A percentile compares a stretch with the other conserved stretches of the same genome.
These are phyloP conservation scores for Diorhabda elongata DNA, from an alignment of 1,140 invertebrate genomes.

Conservation along the genomic window DNA sequence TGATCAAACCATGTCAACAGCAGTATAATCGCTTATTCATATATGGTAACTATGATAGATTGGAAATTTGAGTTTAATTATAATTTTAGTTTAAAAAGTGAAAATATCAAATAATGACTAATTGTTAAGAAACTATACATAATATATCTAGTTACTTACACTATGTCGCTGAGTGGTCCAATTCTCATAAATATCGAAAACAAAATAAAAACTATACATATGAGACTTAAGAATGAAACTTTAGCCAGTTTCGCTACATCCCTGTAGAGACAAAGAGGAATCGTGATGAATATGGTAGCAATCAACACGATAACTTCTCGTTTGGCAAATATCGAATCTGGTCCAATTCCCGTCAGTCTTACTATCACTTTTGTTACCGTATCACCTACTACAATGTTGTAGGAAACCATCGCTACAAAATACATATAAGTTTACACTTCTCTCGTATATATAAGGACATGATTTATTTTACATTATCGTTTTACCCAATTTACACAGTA, in stretches of 20 bases:
- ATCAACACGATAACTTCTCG: slow-evolving; percentile 75
- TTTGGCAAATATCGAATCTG: slow-evolving; percentile 58
- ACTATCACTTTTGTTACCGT: slow-evolving; percentile 80
- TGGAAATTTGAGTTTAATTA: too few relatives aligned
- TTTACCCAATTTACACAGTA: too few relatives aligned
- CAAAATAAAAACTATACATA: slow-evolving; percentile 72
- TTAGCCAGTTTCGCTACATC: slow-evolving; percentile 76
- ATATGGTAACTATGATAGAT: too few relatives aligned
- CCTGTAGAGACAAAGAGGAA: slow-evolving; percentile 78
- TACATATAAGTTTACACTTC: neutral
- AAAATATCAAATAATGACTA: neutral
- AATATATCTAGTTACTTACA: slow-evolving; percentile 52
- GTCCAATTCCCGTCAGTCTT: slow-evolving; percentile 57
- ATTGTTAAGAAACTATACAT: neutral
- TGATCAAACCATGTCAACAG: too few relatives aligned
- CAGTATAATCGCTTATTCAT: too few relatives aligned
- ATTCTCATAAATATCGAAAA: slow-evolving; percentile 66
- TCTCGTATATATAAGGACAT: neutral
- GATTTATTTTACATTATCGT: too few relatives aligned
- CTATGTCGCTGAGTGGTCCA: slow-evolving; percentile 53
- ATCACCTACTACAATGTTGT: slow-evolving; percentile 87
- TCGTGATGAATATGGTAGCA: slow-evolving; percentile 69
- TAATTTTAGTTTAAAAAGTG: too few relatives aligned
- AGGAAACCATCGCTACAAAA: slow-evolving; percentile 83
- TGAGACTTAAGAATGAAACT: slow-evolving; percentile 73